A percentile compares a stretch with the other conserved stretches of the same genome.
Evolutionary conservation across 2,797 vertebrate genomes (phyloP).

Genomic region (Sarcophilus harrisii): DNA sequence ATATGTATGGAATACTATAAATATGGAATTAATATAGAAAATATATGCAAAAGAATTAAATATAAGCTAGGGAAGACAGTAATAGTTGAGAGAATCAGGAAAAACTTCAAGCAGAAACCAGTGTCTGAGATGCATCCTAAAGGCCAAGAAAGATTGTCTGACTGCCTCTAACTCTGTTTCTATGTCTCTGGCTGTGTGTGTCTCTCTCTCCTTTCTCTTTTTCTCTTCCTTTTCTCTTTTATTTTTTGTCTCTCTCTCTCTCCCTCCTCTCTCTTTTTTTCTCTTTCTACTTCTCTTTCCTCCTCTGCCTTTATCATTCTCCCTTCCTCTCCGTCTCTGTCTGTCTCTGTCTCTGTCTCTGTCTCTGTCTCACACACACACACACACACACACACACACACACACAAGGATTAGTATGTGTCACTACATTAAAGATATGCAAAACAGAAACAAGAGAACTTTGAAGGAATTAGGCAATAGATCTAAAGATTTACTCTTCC

Average conservation of each 20-base stretch:
- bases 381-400: no score
- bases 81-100: not conserved
- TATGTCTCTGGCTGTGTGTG: not conserved
- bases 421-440: not conserved
- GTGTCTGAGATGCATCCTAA: not conserved
- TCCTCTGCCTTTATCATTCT: not conserved
- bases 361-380: not conserved
- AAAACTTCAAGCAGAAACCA: not conserved
- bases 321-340: no score
- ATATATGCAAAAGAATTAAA: not conserved
- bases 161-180: not conserved
- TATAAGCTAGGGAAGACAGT: not conserved
- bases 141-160: not conserved
- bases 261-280: no score
- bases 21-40: not conserved
- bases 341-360: no score
- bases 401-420: not conserved
- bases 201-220: not conserved
- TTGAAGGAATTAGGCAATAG: not conserved
- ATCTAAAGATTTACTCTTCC: not conserved
- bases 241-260: not conserved
- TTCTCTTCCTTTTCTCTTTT: not conserved
- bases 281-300: not conserved
- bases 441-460: not conserved
- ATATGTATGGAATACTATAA: no score